Conservation (phyloP, 2,113 vertebrate species). For the Gasterosteus nipponicus region DNA sequence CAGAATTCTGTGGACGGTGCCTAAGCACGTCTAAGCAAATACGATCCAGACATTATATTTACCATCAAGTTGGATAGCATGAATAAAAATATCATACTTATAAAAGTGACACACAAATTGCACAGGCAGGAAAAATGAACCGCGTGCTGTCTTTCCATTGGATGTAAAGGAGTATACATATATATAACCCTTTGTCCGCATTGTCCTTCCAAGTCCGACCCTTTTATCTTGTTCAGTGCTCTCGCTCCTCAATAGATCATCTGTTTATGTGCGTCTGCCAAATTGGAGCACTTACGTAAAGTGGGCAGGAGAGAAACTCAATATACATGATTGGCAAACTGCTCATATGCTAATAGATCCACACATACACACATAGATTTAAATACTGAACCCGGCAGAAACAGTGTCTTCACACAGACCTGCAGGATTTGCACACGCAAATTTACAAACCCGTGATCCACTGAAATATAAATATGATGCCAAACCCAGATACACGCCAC, state of each 20-base stretch:
- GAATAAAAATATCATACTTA: not conserved
- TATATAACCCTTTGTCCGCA: conserved; percentile 22
- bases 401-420: conserved; percentile 9
- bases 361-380: conserved; percentile 9
- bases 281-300: conserved; percentile 81
- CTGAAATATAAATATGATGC: conserved; percentile 3
- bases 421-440: conserved; percentile 7
- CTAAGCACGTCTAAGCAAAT: not conserved
- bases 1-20: not conserved
- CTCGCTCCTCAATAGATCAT: conserved; percentile 73
- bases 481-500: conserved; percentile 2
- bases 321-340: conserved; percentile 76
- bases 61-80: not conserved
- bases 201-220: conserved; percentile 45
- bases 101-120: not conserved
- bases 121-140: conserved; percentile 6
- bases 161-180: not conserved
- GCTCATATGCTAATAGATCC: conserved; percentile 46
- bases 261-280: conserved; percentile 77
- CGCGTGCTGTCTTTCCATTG: not conserved
- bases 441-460: not conserved
- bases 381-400: conserved; percentile 5
- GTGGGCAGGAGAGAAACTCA: conserved; percentile 74
- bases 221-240: conserved; percentile 54
- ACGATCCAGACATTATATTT: not conserved